Percentiles rank a stretch among this genome's conserved stretches.
phyloP scores from a whole-genome alignment of 1,140 invertebrate genomes.

The Wasmannia auropunctata region DNA sequence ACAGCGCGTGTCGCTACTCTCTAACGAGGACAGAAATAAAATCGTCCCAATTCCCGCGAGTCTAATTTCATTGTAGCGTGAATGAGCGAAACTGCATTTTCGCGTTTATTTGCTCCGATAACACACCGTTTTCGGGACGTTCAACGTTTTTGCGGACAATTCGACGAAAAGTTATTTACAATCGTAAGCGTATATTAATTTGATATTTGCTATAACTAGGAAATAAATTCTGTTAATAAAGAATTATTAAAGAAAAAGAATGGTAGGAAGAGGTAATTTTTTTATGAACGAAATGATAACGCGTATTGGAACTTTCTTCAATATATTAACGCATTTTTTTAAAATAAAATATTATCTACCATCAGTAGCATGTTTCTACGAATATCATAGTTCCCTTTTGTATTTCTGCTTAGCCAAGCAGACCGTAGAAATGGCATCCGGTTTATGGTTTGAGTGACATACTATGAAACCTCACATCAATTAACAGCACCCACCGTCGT shows the following conservation, averaged over 20 bases:
- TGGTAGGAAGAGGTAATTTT: background rate
- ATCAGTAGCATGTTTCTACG: background rate
- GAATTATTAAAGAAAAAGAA: background rate
- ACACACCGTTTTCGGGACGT: background rate
- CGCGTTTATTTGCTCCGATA: conserved; percentile 52
- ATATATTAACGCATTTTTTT: background rate
- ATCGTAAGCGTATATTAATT: conserved; percentile 19
- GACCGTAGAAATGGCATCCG: conserved; percentile 26
- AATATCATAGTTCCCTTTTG: background rate
- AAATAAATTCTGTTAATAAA: background rate
- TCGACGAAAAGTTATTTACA: conserved; percentile 15
- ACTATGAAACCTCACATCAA: conserved; percentile 41
- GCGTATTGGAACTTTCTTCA: background rate
- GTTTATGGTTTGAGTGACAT: conserved; percentile 12
- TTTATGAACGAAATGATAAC: background rate
- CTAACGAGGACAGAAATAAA: conserved; percentile 55
- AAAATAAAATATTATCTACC: background rate
- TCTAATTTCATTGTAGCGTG: conserved; percentile 52
- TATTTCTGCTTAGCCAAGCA: background rate
- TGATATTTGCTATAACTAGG: background rate
- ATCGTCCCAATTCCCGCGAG: conserved; percentile 29
- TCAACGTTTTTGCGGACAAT: conserved; percentile 28
- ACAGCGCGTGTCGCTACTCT: conserved; percentile 20
- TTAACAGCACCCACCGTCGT: conserved; percentile 46
- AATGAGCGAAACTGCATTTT: conserved; percentile 44